Evolutionary conservation across 1,140 invertebrate genomes (phyloP).

Genomic region (Drosophila prosaltans): DNA sequence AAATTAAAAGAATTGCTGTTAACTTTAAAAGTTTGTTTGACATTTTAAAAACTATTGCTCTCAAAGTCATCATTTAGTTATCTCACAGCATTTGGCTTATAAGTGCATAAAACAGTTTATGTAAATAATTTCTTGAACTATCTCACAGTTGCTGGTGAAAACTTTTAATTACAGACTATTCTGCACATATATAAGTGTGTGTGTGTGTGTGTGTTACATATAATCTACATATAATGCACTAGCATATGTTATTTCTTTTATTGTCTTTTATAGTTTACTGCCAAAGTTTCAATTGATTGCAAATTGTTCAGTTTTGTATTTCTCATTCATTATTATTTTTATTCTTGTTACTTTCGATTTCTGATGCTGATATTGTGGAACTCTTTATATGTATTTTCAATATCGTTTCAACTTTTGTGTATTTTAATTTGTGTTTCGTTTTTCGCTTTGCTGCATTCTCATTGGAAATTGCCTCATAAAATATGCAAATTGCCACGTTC

Average conservation of each 20-base stretch:
- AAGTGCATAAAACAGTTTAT: neutral
- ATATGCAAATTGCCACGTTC: conserved; percentile 63
- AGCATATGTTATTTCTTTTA: neutral
- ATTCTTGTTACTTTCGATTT: conserved; percentile 8
- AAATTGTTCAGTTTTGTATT: conserved; percentile 39
- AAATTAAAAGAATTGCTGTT: too few species aligned
- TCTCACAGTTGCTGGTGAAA: neutral
- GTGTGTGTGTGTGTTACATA: too few species aligned
- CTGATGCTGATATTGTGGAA: conserved; percentile 36
- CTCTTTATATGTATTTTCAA: conserved; percentile 51
- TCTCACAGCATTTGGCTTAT: neutral
- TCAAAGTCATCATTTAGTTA: neutral
- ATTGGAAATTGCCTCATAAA: conserved; percentile 72
- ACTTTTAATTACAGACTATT: neutral
- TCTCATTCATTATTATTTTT: neutral
- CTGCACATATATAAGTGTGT: neutral
- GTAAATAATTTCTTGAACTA: neutral
- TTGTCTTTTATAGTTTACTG: conserved; percentile 9
- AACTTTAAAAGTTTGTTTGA: too few species aligned
- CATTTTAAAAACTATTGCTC: too few species aligned
- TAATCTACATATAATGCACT: too few species aligned
- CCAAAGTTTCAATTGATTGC: conserved; percentile 48
- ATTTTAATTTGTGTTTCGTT: conserved; percentile 62
- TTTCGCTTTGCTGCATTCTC: conserved; percentile 65
- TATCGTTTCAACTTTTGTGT: conserved; percentile 69